Conservation (phyloP, 2,888 invertebrate genomes). For the Trissolcus japonicus region DNA sequence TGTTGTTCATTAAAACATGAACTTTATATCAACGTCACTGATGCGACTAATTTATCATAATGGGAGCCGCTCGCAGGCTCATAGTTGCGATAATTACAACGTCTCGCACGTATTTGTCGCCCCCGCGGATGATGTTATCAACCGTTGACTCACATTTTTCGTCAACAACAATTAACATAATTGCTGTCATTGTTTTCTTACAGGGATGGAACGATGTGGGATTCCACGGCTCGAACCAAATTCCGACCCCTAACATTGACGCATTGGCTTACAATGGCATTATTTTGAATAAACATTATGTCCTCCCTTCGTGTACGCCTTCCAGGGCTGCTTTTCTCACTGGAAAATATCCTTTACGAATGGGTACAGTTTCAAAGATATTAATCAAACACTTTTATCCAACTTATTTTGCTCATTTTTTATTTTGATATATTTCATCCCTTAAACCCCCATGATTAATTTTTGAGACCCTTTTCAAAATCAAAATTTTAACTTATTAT, state of each 20-base stretch:
- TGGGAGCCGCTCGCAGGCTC: slow-evolving; percentile 63
- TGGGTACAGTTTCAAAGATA: slow-evolving; percentile 62
- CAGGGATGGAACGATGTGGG: slow-evolving; percentile 94
- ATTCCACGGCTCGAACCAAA: slow-evolving; percentile 91
- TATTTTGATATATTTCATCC: too few relatives aligned
- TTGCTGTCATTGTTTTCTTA: slow-evolving; percentile 42
- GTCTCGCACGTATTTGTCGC: slow-evolving; percentile 64
- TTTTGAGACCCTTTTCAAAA: neutral
- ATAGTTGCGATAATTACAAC: slow-evolving; percentile 74
- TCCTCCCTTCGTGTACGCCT: slow-evolving; percentile 90
- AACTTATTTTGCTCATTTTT: too few relatives aligned
- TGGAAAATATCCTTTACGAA: slow-evolving; percentile 91
- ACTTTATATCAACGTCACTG: slow-evolving; percentile 17
- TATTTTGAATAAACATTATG: slow-evolving; percentile 90
- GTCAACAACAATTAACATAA: slow-evolving; percentile 66
- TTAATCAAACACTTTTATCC: too few relatives aligned
- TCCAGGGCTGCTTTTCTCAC: slow-evolving; percentile 89
- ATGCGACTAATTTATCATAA: slow-evolving; percentile 64
- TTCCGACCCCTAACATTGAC: slow-evolving; percentile 93
- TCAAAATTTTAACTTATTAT: neutral
- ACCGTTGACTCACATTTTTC: slow-evolving; percentile 65
- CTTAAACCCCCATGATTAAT: neutral
- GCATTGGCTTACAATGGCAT: slow-evolving; percentile 89
- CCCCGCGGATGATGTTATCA: slow-evolving; percentile 67
- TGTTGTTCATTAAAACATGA: slow-evolving; percentile 4